These are phyloP conservation scores for Aphelenchoides avenae DNA, from an alignment of 1,140 invertebrate genomes.

Conservation along the genomic window DNA sequence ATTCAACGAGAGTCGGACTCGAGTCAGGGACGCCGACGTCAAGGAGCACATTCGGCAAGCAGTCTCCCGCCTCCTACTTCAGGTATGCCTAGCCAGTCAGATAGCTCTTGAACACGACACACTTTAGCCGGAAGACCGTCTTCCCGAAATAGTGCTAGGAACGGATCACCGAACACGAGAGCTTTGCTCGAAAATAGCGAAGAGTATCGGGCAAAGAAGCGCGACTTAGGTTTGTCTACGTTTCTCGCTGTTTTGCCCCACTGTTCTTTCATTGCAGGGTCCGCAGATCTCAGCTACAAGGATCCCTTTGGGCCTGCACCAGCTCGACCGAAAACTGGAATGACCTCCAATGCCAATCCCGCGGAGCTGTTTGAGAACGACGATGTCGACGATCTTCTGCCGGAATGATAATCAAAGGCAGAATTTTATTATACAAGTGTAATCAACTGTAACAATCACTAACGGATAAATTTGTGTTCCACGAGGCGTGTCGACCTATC, in stretches of 20 bases:
- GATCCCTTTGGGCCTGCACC: constrained; percentile 74
- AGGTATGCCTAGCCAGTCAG: constrained; percentile 1
- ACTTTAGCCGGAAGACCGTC: constrained; percentile 7
- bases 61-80: constrained; percentile 7
- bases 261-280: constrained; percentile 32
- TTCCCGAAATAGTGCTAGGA: constrained; percentile 20
- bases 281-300: constrained; percentile 66
- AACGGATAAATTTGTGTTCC: constrained; percentile 4
- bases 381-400: constrained; percentile 73
- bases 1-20: constrained; percentile 61
- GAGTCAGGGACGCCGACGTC: constrained; percentile 13
- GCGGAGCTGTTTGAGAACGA: constrained; percentile 77
- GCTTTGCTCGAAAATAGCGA: constrained; percentile 35
- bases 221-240: constrained; percentile 42
- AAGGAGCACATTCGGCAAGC: constrained; percentile 6
- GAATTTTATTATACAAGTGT: not conserved
- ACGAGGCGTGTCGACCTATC: not conserved
- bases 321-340: constrained; percentile 72
- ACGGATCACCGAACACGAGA: too few relatives aligned
- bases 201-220: constrained; percentile 39
- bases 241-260: not conserved
- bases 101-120: not conserved
- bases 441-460: not conserved
- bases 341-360: constrained; percentile 65
- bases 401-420: constrained; percentile 65